Evolutionary conservation across 53 echinoderm and acorn worm genomes (phyloP).

Genomic region (Patiria pectinifera): DNA sequence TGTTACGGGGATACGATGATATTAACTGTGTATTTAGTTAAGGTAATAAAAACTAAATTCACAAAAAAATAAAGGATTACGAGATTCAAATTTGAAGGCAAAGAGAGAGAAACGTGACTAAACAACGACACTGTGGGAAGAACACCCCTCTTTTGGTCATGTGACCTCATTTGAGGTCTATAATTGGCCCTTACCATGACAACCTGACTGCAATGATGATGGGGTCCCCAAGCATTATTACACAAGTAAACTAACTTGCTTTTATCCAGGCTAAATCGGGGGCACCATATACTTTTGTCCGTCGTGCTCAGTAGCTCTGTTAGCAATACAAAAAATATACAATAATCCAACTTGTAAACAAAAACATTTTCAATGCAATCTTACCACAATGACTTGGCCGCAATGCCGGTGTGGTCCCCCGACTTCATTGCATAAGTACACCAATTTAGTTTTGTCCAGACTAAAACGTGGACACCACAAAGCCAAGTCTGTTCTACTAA

Average conservation of each 20-base stretch:
- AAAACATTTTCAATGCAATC: not conserved
- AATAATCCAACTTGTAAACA: not conserved
- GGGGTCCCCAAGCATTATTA: conserved; percentile 79
- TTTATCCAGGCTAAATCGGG: conserved; percentile 80
- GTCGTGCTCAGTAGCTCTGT: conserved; percentile 64
- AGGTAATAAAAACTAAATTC: too few relatives aligned
- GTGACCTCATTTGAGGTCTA: not conserved
- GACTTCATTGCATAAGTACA: conserved; percentile 76
- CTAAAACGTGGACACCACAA: conserved; percentile 78
- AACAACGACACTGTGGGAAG: not conserved
- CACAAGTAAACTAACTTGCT: conserved; percentile 82
- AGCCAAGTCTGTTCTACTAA: conserved; percentile 64
- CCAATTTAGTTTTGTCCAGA: conserved; percentile 77
- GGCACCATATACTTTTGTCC: conserved; percentile 69
- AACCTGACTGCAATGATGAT: conserved; percentile 80
- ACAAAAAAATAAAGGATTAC: too few relatives aligned
- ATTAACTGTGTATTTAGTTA: too few relatives aligned
- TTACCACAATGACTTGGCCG: conserved; percentile 87
- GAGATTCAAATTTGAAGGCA: not conserved
- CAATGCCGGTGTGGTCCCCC: conserved; percentile 88
- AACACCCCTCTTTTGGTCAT: not conserved
- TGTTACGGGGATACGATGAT: too few relatives aligned
- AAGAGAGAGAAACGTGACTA: not conserved
- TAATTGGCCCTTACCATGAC: conserved; percentile 80
- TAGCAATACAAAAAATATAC: not conserved